Percentiles rank a stretch among this genome's conserved stretches.
Conservation (phyloP, 1,140 invertebrate genomes). For the Euwallacea fornicatus region DNA sequence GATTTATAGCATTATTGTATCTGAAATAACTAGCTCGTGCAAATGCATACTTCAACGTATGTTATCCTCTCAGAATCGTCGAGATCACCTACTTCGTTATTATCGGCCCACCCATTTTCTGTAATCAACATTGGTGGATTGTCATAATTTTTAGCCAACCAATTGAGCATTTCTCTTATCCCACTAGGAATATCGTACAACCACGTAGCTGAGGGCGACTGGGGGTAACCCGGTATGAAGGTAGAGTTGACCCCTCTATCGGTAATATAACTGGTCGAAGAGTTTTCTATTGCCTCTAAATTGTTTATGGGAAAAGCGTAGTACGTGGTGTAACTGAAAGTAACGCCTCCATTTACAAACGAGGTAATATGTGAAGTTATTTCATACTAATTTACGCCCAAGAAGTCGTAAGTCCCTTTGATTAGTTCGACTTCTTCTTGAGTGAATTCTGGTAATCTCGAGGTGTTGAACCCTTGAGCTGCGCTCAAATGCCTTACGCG, state of each 20-base stretch:
- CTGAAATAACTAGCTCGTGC: not conserved
- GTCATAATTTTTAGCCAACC: constrained; percentile 59
- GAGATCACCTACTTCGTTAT: constrained; percentile 51
- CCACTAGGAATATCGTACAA: constrained; percentile 57
- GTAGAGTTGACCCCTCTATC: constrained; percentile 5
- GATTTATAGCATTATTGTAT: not conserved
- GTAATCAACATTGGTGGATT: constrained; percentile 59
- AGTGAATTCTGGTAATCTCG: constrained; percentile 65
- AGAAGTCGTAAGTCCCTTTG: constrained; percentile 52
- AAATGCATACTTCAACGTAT: constrained; percentile 45
- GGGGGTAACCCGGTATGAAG: not conserved
- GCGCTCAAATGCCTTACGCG: constrained; percentile 60
- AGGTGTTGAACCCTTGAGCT: constrained; percentile 60
- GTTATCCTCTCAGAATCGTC: constrained; percentile 57
- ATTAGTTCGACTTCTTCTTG: constrained; percentile 60
- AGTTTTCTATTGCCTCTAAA: constrained; percentile 4
- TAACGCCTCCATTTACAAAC: not conserved
- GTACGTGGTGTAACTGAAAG: constrained; percentile 27
- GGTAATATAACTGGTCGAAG: not conserved
- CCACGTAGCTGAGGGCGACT: constrained; percentile 1
- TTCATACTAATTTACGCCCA: constrained; percentile 43
- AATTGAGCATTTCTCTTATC: constrained; percentile 58
- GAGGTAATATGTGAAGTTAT: not conserved
- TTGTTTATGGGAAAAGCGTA: constrained; percentile 1
- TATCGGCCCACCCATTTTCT: constrained; percentile 59